Conservation (phyloP, 2,113 vertebrate genomes). For the Picathartes gymnocephalus region DNA sequence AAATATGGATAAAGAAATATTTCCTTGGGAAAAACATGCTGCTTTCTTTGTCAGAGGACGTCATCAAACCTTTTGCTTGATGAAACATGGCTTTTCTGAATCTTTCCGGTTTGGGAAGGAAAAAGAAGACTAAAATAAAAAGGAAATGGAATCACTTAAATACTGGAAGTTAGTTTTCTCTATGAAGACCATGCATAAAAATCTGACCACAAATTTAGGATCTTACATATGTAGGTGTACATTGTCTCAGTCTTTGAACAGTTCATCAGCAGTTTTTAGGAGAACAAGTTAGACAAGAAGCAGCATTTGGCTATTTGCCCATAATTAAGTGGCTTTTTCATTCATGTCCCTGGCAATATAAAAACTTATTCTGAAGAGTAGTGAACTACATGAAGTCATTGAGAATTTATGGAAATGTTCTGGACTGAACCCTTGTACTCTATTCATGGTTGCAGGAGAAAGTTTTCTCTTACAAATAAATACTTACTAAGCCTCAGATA, state of each 20-base stretch:
- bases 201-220: not conserved
- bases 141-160: not conserved
- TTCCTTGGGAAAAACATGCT: not conserved
- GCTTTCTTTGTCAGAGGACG: not conserved
- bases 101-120: not conserved
- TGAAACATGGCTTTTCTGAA: not conserved
- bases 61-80: not conserved
- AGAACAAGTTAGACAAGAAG: not conserved
- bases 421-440: not conserved
- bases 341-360: not conserved
- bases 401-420: not conserved
- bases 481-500: not conserved
- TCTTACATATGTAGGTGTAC: not conserved
- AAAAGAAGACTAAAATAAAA: not conserved
- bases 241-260: not conserved
- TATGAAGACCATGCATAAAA: not conserved
- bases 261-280: not conserved
- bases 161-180: not conserved
- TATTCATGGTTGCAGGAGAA: not conserved
- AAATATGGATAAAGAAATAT: not conserved
- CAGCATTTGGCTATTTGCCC: not conserved
- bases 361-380: not conserved
- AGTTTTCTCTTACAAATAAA: not conserved
- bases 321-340: not conserved
- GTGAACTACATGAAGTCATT: not conserved